phyloP scores from a whole-genome alignment of 2,797 vertebrate species.

The Anniella stebbinsi region DNA sequence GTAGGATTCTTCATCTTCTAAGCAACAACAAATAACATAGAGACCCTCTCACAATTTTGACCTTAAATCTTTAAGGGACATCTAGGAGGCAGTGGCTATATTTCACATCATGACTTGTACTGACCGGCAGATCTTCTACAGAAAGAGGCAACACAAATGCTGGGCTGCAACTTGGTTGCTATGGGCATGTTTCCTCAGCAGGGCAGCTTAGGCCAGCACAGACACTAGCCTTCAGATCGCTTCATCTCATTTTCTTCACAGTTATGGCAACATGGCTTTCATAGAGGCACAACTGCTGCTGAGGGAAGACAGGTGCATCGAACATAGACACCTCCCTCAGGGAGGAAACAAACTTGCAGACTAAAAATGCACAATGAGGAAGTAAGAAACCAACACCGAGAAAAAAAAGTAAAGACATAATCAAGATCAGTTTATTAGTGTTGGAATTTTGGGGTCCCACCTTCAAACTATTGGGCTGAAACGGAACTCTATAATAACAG shows the following conservation, averaged over 20 bases:
- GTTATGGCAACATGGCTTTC: background rate
- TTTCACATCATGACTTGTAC: background rate
- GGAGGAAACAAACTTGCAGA: background rate
- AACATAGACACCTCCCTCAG: background rate
- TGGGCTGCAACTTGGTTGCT: background rate
- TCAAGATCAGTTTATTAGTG: background rate
- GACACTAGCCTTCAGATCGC: background rate
- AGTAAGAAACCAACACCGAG: background rate
- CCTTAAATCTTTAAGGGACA: background rate
- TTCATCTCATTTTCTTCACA: constrained; percentile 1
- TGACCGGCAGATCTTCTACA: background rate
- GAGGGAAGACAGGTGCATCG: background rate
- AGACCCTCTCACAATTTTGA: background rate
- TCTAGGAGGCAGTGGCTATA: background rate
- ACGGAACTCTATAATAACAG: background rate
- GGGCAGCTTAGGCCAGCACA: background rate
- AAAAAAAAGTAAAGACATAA: background rate
- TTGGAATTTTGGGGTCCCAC: background rate
- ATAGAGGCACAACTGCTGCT: background rate
- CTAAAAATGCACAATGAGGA: background rate
- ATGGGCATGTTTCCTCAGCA: background rate
- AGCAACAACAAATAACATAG: background rate
- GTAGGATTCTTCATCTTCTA: background rate
- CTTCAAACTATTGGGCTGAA: background rate
- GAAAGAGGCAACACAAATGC: background rate